Conservation (phyloP, 2,113 vertebrate genomes). For the Raja brachyura region DNA sequence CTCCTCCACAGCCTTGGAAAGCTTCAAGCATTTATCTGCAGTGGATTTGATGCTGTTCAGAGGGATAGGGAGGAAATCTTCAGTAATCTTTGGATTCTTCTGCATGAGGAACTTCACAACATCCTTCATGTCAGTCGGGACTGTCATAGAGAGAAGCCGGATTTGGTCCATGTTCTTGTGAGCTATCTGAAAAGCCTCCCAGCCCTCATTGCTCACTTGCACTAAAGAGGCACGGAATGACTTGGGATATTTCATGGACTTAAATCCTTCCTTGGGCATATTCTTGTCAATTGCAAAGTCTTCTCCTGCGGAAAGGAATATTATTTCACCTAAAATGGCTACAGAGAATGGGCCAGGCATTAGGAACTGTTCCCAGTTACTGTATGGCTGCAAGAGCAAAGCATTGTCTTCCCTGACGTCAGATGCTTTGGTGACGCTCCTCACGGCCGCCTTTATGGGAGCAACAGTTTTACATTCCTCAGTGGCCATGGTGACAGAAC, state of each 20-base stretch:
- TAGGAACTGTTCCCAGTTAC: constrained; percentile 28
- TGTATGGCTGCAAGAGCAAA: background rate
- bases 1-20: background rate
- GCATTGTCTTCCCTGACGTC: constrained; percentile 10
- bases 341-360: constrained; percentile 6
- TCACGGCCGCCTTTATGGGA: background rate
- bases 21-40: background rate
- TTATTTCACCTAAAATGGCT: constrained; percentile 15
- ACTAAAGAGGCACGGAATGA: constrained; percentile 39
- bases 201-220: constrained; percentile 47
- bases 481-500: background rate
- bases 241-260: constrained; percentile 4
- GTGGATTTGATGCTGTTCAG: background rate
- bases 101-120: background rate
- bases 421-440: background rate
- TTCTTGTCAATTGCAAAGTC: background rate
- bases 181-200: constrained; percentile 44
- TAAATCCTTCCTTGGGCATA: background rate
- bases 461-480: background rate
- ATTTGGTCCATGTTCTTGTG: constrained; percentile 49
- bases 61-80: background rate
- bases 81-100: background rate
- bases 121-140: background rate
- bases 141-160: constrained; percentile 39
- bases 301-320: background rate